These are phyloP conservation scores for Melanotaenia pygmaea DNA, from an alignment of 2,797 vertebrate genomes.

Conservation along the genomic window DNA sequence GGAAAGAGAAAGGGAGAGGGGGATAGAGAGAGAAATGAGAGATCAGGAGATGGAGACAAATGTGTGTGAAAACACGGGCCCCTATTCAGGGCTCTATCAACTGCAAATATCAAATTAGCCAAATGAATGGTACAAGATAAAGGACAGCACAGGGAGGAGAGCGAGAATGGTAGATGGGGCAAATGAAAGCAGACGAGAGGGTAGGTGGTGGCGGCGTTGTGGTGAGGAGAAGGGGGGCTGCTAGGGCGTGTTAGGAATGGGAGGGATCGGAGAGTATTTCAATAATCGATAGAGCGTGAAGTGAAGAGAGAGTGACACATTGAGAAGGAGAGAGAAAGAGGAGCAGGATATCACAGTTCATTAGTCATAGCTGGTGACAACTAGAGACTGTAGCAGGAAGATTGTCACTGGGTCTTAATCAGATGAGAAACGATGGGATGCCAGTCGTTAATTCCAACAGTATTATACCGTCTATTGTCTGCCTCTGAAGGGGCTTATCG, in stretches of 20 bases:
- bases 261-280: slow-evolving; percentile 72
- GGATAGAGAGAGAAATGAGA: slow-evolving; percentile 60
- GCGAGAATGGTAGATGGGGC: slow-evolving; percentile 47
- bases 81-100: slow-evolving; percentile 77
- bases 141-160: slow-evolving; percentile 58
- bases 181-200: slow-evolving; percentile 50
- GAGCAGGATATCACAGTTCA: slow-evolving; percentile 77
- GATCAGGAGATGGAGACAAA: slow-evolving; percentile 66
- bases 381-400: slow-evolving; percentile 70
- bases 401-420: slow-evolving; percentile 76
- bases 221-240: slow-evolving; percentile 20
- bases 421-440: slow-evolving; percentile 76
- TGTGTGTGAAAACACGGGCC: slow-evolving; percentile 66
- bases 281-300: slow-evolving; percentile 80
- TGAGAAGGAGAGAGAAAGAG: slow-evolving; percentile 39
- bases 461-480: slow-evolving; percentile 69
- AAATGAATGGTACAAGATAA: slow-evolving; percentile 82
- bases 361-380: slow-evolving; percentile 79
- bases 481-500: slow-evolving; percentile 69
- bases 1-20: slow-evolving; percentile 32
- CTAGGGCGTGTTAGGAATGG: slow-evolving; percentile 54
- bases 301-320: slow-evolving; percentile 54
- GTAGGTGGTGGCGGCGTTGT: too few species aligned
- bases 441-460: slow-evolving; percentile 70
- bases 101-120: slow-evolving; percentile 84